Evolutionary conservation across 1,140 invertebrate genomes (phyloP).

Genomic region (Elymnias hypermnestra): DNA sequence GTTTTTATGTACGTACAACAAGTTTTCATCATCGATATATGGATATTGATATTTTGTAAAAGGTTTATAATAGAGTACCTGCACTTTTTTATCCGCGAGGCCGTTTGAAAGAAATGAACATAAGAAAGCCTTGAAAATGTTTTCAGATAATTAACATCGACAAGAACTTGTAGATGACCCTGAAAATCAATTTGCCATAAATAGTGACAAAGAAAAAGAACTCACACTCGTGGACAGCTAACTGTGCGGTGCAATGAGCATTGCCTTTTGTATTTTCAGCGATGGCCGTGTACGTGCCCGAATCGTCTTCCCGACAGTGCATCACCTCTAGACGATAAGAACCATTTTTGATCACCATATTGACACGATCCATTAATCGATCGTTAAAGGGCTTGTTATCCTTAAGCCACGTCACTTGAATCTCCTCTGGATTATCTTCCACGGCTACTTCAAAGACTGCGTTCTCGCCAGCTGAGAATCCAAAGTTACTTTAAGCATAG

Average conservation of each 20-base stretch:
- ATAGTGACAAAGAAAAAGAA: conserved; percentile 28
- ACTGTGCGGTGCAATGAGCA: conserved; percentile 88
- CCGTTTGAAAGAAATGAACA: too few relatives aligned
- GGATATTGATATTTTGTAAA: too few relatives aligned
- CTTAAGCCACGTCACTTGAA: conserved; percentile 91
- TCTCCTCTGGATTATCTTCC: conserved; percentile 55
- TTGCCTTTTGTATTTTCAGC: conserved; percentile 90
- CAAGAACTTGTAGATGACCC: too few relatives aligned
- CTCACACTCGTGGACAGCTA: conserved; percentile 90
- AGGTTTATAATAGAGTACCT: too few relatives aligned
- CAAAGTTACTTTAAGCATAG: conserved; percentile 42
- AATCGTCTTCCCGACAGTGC: conserved; percentile 88
- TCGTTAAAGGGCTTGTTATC: conserved; percentile 90
- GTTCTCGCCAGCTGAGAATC: conserved; percentile 87
- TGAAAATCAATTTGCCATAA: conserved; percentile 4
- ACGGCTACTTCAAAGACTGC: conserved; percentile 90
- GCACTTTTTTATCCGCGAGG: too few relatives aligned
- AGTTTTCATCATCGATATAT: too few relatives aligned
- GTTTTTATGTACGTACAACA: too few relatives aligned
- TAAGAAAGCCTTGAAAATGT: too few relatives aligned
- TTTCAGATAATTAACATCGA: too few relatives aligned
- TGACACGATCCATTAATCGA: conserved; percentile 84
- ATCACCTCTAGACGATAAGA: conserved; percentile 85
- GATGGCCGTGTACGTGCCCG: conserved; percentile 93
- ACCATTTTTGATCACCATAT: conserved; percentile 75